phyloP scores from a whole-genome alignment of 2,888 invertebrate species.

The Amphipyra berbera region DNA sequence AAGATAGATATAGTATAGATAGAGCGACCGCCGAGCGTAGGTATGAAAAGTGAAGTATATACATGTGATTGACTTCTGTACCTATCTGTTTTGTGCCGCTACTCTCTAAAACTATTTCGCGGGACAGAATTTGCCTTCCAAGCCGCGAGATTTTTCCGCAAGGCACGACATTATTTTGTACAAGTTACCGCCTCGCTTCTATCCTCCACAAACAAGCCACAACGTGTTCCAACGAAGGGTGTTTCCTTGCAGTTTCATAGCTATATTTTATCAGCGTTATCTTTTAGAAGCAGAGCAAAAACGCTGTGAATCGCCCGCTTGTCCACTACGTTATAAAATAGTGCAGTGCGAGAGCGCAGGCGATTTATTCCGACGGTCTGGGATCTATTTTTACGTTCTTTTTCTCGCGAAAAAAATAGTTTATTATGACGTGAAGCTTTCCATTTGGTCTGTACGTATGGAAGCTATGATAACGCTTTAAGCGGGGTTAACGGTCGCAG shows the following conservation, averaged over 20 bases:
- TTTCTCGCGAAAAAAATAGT: constrained; percentile 67
- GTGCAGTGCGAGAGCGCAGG: constrained; percentile 50
- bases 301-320: constrained; percentile 59
- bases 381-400: constrained; percentile 65
- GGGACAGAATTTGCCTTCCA: constrained; percentile 78
- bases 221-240: constrained; percentile 52
- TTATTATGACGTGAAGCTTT: constrained; percentile 72
- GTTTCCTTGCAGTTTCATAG: constrained; percentile 61
- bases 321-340: constrained; percentile 66
- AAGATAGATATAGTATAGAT: too few relatives aligned
- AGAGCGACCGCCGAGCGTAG: too few relatives aligned
- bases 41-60: too few relatives aligned
- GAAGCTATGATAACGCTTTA: constrained; percentile 62
- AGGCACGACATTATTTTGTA: constrained; percentile 70
- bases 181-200: constrained; percentile 65
- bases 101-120: constrained; percentile 59
- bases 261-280: constrained; percentile 70
- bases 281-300: constrained; percentile 61
- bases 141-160: constrained; percentile 70
- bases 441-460: constrained; percentile 57
- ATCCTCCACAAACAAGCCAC: constrained; percentile 52
- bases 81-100: too few relatives aligned
- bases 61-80: too few relatives aligned
- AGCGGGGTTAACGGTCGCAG: constrained; percentile 74
- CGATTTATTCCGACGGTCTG: constrained; percentile 61